Conservation (phyloP, 2,113 vertebrate genomes). For the Grus americana region DNA sequence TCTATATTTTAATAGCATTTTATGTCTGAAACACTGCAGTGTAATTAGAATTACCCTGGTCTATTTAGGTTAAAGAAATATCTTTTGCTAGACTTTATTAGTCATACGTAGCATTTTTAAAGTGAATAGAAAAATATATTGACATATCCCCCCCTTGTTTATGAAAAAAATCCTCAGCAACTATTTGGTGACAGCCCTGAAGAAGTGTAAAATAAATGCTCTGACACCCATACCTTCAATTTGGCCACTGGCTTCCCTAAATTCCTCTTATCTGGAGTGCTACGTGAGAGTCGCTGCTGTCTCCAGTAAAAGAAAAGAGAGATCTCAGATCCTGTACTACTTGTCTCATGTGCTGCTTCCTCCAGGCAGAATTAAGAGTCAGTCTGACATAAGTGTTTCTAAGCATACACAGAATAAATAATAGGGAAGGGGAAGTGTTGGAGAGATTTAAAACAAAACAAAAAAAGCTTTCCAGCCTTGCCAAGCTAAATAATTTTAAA, state of each 20-base stretch:
- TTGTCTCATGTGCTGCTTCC: background rate
- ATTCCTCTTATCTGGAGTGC: background rate
- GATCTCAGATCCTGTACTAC: background rate
- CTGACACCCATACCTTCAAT: background rate
- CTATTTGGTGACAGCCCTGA: background rate
- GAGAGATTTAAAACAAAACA: background rate
- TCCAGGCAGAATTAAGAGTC: background rate
- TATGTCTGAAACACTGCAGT: background rate
- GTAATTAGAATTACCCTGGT: background rate
- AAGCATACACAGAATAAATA: background rate
- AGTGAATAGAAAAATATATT: background rate
- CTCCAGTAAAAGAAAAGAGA: background rate
- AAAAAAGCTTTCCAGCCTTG: background rate
- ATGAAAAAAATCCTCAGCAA: background rate
- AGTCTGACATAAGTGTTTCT: background rate
- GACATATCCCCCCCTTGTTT: background rate
- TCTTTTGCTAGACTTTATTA: background rate
- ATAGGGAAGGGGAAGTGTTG: background rate
- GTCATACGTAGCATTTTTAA: background rate
- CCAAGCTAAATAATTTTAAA: background rate
- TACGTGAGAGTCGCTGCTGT: rapidly evolving
- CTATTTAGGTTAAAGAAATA: background rate
- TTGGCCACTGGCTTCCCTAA: background rate
- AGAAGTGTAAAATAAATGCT: background rate
- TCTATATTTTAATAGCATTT: background rate